Base-by-base conservation (phyloP, 2,797 vertebrate species). In the Gallinago solitaria region DNA sequence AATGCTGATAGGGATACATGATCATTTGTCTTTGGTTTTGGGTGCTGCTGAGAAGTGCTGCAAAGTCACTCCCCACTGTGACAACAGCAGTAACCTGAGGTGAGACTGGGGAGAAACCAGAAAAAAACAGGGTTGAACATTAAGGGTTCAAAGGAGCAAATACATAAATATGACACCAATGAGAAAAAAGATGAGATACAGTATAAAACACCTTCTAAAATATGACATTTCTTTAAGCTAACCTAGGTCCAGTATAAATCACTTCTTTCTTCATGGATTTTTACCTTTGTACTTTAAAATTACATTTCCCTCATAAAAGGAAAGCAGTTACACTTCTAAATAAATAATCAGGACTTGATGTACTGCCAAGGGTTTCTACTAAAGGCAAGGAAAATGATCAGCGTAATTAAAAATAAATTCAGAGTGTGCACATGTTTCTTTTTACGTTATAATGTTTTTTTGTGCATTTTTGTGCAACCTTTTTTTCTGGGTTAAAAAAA, bases 391-490 rank as follows among this genome's bases (percentile, higher is more conserved):
- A 96, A 97, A 97, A 95, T 94, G 81, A 93, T 96, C 81, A 80
- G 53, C 5, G 7, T 84, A 97, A 97, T 97, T 97, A 98, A 97
- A 97, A 97, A 93, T 94, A 94, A 96, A 97, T 89, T 95, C 63
- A 57, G 93, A 94, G 69, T 73, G 33, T 91, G 83, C 37, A 71
- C 83, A 68, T 87, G 88, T 70, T 96, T 94, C 88, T 97, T 80
- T 96, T 87, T 84, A 53, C 50, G 64, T 33, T 94, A 37, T 35
- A 24, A 96, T 88, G n/a, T 64, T 90, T 74, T 68, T 96, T 91
- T 73, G 57, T 81, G 82, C 53, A 79, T 65, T 54, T 54, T 54
- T 54, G 51, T 54, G 51, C 51, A 54, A 54, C 30, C 75, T 47
- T 70, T 70, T 88, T 86, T 87, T 93, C 69, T 69, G 68, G 10